phyloP scores from a whole-genome alignment of 2,888 invertebrate genomes.

The Copidosoma aretas region DNA sequence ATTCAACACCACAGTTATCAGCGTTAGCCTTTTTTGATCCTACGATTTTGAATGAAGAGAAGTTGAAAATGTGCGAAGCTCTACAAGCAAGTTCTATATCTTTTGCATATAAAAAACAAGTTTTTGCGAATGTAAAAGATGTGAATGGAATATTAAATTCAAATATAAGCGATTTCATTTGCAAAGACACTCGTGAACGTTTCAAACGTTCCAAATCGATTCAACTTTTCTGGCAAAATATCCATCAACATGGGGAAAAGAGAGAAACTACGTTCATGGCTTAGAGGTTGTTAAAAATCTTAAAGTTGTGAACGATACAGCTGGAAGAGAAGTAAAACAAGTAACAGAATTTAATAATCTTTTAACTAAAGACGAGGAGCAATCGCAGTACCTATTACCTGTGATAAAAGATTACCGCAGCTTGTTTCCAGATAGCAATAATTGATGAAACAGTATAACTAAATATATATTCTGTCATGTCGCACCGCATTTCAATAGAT shows the following conservation, averaged over 20 bases:
- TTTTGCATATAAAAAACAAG: neutral
- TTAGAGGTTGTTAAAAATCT: neutral
- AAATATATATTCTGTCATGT: no score
- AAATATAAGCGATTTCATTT: conserved; percentile 6
- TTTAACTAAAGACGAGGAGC: no score
- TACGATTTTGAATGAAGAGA: neutral
- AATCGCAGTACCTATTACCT: no score
- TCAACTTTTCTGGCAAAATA: conserved; percentile 7
- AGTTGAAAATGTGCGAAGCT: conserved; percentile 1
- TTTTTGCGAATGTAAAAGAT: neutral
- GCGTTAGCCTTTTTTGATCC: neutral
- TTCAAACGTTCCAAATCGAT: neutral
- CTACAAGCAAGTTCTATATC: neutral
- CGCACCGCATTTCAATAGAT: no score
- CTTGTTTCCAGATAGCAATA: no score
- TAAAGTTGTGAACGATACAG: no score
- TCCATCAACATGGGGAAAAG: conserved; percentile 9
- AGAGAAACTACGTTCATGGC: conserved; percentile 4
- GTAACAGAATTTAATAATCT: conserved; percentile 1
- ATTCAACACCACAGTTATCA: neutral
- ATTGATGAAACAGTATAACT: no score
- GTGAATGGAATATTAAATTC: neutral
- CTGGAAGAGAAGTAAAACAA: conserved; percentile 1
- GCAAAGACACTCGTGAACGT: neutral
- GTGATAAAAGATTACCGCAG: no score